Percentiles rank a stretch among this genome's conserved stretches.
phyloP scores from a whole-genome alignment of 1,140 invertebrate genomes.

The Scaptomyza graminum region DNA sequence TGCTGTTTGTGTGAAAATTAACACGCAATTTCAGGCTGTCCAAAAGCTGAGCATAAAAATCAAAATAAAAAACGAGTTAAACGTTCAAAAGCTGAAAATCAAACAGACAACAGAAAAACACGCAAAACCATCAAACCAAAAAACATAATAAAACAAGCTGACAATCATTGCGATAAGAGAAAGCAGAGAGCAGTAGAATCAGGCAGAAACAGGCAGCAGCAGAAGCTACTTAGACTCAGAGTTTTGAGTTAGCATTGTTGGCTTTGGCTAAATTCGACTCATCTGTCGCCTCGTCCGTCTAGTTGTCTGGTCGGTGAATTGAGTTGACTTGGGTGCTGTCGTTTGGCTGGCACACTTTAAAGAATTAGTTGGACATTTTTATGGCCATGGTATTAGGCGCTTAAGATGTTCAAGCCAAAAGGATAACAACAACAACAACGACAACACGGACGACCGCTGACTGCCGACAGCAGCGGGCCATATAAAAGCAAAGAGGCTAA shows the following conservation, averaged over 20 bases:
- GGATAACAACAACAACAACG: slow-evolving; percentile 73
- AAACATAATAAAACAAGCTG: not conserved
- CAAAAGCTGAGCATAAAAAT: slow-evolving; percentile 58
- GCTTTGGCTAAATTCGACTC: slow-evolving; percentile 19
- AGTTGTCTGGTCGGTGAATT: slow-evolving; percentile 13
- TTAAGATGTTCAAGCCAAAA: slow-evolving; percentile 82
- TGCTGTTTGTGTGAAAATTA: slow-evolving; percentile 76
- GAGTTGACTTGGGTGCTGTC: slow-evolving; percentile 47
- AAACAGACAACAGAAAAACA: slow-evolving; percentile 64
- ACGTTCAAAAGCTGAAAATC: slow-evolving; percentile 75
- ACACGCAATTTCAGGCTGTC: slow-evolving; percentile 69
- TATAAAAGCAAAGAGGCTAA: slow-evolving; percentile 83
- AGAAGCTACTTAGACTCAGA: slow-evolving; percentile 19
- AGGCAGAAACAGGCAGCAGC: not conserved
- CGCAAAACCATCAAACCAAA: slow-evolving; percentile 74
- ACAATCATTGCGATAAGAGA: slow-evolving; percentile 31
- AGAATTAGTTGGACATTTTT: slow-evolving; percentile 82
- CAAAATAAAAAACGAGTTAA: slow-evolving; percentile 67
- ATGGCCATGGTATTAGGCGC: slow-evolving; percentile 81
- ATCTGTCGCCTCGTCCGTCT: slow-evolving; percentile 18
- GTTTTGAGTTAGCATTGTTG: slow-evolving; percentile 4
- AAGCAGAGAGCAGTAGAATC: not conserved
- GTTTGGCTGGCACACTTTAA: slow-evolving; percentile 77
- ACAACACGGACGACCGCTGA: slow-evolving; percentile 27
- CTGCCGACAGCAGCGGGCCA: slow-evolving; percentile 46